Evolutionary conservation across 2,888 invertebrate species (phyloP), one percentile per base, ranked within the genome.

Genomic region (Lissocephala sabroskyi): DNA sequence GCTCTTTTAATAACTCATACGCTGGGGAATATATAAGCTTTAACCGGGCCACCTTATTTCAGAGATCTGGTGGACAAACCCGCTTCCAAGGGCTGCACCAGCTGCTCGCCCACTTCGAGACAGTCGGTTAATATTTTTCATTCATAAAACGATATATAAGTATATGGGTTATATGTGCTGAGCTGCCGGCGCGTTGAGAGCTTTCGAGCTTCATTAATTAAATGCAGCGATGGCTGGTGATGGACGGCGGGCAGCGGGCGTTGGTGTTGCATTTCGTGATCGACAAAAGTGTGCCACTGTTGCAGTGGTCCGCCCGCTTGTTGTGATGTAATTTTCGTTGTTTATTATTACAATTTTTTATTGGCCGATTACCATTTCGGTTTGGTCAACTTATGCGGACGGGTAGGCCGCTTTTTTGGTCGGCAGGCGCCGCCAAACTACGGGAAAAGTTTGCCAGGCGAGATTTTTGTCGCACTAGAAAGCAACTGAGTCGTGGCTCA

Each of bases 1-100:
- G n/a, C n/a, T n/a, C n/a, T 41, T 68, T 70, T 77, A 71, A 77
- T 71, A 71, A 71, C 78, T 74, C 71, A 71, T 71, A 77, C 77
- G 70, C 77, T 74, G 3, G 23, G 23, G n/a, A n/a, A n/a, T n/a
- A n/a, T n/a, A n/a, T n/a, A n/a, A n/a, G n/a, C n/a, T n/a, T n/a
- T n/a, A n/a, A n/a, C n/a, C n/a, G n/a, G n/a, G n/a, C n/a, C n/a
- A n/a, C n/a, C n/a, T n/a, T n/a, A n/a, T n/a, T n/a, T n/a, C n/a
- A n/a, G n/a, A n/a, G n/a, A n/a, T n/a, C n/a, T n/a, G n/a, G n/a
- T n/a, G n/a, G n/a, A n/a, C n/a, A n/a, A n/a, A n/a, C n/a, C n/a
- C n/a, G n/a, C n/a, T n/a, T n/a, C n/a, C n/a, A n/a, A n/a, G n/a
- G n/a, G n/a, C n/a, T n/a, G n/a, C n/a, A n/a, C n/a, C n/a, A n/a